Percentiles rank a stretch among this genome's conserved stretches.
phyloP scores from a whole-genome alignment of 2,113 vertebrate genomes.

The Sander lucioperca region DNA sequence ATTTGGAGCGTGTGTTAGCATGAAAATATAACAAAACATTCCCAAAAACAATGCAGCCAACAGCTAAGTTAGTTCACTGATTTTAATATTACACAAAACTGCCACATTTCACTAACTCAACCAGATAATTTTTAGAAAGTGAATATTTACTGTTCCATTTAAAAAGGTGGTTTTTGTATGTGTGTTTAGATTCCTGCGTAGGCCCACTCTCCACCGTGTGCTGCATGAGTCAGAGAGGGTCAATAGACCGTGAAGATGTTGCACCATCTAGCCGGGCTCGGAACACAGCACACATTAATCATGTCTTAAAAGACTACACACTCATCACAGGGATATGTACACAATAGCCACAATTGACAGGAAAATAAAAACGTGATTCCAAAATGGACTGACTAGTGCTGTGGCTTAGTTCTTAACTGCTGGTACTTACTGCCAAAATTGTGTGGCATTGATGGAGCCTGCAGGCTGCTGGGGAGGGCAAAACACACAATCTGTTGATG shows the following conservation, averaged over 20 bases:
- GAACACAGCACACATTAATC: constrained; percentile 76
- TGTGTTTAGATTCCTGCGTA: constrained; percentile 1
- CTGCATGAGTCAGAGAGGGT: constrained; percentile 78
- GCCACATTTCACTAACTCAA: background rate
- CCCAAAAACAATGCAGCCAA: background rate
- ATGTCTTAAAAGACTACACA: constrained; percentile 66
- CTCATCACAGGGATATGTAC: constrained; percentile 52
- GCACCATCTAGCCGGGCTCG: constrained; percentile 60
- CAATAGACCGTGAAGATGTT: constrained; percentile 75
- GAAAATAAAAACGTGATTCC: constrained; percentile 53
- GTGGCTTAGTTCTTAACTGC: constrained; percentile 28
- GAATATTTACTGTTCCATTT: background rate
- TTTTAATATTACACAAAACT: background rate
- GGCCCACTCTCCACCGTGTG: constrained; percentile 27
- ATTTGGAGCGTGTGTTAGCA: background rate
- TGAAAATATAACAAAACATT: too few species aligned
- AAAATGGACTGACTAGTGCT: background rate
- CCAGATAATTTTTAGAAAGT: background rate
- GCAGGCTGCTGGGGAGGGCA: background rate
- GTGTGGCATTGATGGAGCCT: constrained; percentile 8
- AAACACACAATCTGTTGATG: background rate
- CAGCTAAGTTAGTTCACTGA: background rate
- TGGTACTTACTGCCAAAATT: background rate
- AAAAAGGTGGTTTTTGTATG: background rate
- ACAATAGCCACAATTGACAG: constrained; percentile 25